These are phyloP conservation scores for Trachymyrmex cornetzi DNA, from an alignment of 1,140 invertebrate genomes.

Conservation along the genomic window DNA sequence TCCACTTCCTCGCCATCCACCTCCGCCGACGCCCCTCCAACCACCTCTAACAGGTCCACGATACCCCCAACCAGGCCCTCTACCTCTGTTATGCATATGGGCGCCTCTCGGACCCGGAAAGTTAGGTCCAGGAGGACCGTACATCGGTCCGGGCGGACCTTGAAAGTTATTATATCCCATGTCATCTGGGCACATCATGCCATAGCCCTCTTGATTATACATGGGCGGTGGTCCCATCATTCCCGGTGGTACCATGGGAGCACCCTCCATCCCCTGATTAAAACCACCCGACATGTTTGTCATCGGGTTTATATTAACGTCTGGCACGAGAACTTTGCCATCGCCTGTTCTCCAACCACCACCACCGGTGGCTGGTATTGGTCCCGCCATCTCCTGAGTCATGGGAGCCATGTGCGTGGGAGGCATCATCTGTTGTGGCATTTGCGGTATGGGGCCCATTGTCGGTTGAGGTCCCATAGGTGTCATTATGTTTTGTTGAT, in stretches of 20 bases:
- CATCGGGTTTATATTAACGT: slow-evolving; percentile 82
- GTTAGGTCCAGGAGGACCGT: slow-evolving; percentile 81
- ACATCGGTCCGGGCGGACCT: slow-evolving; percentile 81
- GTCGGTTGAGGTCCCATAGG: slow-evolving; percentile 75
- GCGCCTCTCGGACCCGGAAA: slow-evolving; percentile 85
- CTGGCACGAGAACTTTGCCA: slow-evolving; percentile 86
- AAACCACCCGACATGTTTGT: slow-evolving; percentile 74
- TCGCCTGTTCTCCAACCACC: slow-evolving; percentile 86
- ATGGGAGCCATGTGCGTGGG: slow-evolving; percentile 75
- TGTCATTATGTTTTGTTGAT: slow-evolving; percentile 73
- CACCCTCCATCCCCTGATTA: slow-evolving; percentile 83
- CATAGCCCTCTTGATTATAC: slow-evolving; percentile 85
- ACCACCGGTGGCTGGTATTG: slow-evolving; percentile 69
- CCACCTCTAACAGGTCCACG: slow-evolving; percentile 83
- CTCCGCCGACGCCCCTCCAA: slow-evolving; percentile 84
- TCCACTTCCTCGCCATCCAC: slow-evolving; percentile 85
- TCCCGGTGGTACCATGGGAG: slow-evolving; percentile 81
- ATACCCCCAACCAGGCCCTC: slow-evolving; percentile 83
- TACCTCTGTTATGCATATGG: slow-evolving; percentile 87
- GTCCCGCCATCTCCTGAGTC: slow-evolving; percentile 74
- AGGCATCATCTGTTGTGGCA: slow-evolving; percentile 77
- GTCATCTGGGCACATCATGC: slow-evolving; percentile 81
- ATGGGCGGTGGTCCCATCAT: slow-evolving; percentile 86
- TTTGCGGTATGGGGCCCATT: slow-evolving; percentile 83
- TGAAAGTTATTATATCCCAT: slow-evolving; percentile 83